Evolutionary conservation across 2,113 vertebrate genomes (phyloP).

Genomic region (Triplophysa dalaica): DNA sequence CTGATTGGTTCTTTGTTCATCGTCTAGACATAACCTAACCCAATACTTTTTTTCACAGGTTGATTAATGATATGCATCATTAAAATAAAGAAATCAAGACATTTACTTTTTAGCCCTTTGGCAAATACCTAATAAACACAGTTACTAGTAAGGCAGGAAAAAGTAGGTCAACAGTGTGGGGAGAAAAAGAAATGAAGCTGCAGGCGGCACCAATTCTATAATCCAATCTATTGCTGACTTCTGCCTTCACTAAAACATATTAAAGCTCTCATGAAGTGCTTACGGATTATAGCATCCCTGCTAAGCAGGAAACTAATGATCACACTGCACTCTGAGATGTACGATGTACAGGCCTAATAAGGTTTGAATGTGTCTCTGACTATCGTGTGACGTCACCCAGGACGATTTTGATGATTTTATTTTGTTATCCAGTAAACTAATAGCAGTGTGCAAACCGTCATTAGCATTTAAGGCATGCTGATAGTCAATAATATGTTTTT

Average conservation of each 20-base stretch:
- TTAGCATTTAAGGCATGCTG: conserved; percentile 12
- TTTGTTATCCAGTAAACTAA: conserved; percentile 8
- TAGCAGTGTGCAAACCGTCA: not conserved
- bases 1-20: conserved; percentile 9
- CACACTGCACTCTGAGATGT: not conserved
- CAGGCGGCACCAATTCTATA: conserved; percentile 24
- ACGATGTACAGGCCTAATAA: not conserved
- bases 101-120: not conserved
- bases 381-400: not conserved
- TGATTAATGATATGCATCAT: conserved; percentile 29
- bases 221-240: conserved; percentile 33
- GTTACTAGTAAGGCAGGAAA: not conserved
- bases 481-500: not conserved
- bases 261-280: conserved; percentile 26
- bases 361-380: not conserved
- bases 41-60: not conserved
- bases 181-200: conserved; percentile 24
- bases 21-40: not conserved
- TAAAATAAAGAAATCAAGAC: conserved; percentile 28
- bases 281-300: conserved; percentile 10
- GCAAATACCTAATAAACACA: conserved; percentile 24
- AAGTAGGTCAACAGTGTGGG: conserved; percentile 48
- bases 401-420: conserved; percentile 12
- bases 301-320: not conserved
- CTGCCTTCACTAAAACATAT: conserved; percentile 25